Conservation (phyloP, 2,888 invertebrate genomes). For the Phytoseiulus persimilis region DNA sequence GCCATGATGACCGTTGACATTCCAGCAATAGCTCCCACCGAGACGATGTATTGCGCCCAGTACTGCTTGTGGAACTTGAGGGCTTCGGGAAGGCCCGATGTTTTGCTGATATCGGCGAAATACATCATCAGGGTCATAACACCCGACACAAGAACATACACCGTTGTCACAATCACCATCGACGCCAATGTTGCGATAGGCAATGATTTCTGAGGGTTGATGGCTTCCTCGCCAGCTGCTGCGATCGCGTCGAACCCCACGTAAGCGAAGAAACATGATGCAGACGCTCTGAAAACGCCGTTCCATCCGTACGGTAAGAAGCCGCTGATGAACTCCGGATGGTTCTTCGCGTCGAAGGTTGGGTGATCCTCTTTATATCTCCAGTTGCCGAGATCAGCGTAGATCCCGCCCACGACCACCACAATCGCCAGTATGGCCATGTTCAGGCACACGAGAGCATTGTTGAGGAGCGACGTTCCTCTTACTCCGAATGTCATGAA, state of each 20-base stretch:
- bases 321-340: constrained; percentile 54
- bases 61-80: constrained; percentile 65
- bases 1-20: constrained; percentile 82
- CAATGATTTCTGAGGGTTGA: constrained; percentile 58
- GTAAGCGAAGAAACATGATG: constrained; percentile 83
- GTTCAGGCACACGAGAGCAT: constrained; percentile 69
- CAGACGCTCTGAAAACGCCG: constrained; percentile 64
- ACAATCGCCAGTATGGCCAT: constrained; percentile 67
- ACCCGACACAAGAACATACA: constrained; percentile 68
- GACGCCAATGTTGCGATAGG: constrained; percentile 73
- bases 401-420: constrained; percentile 70
- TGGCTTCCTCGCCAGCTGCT: constrained; percentile 76
- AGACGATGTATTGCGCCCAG: constrained; percentile 75
- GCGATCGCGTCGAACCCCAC: constrained; percentile 87
- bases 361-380: constrained; percentile 50
- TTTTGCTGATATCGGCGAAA: constrained; percentile 30
- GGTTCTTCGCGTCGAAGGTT: not conserved
- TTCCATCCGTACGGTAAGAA: constrained; percentile 68
- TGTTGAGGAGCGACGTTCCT: constrained; percentile 68
- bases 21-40: constrained; percentile 75
- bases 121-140: constrained; percentile 64
- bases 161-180: constrained; percentile 66
- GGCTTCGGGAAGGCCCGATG: constrained; percentile 56
- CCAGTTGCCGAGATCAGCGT: constrained; percentile 75
- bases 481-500: constrained; percentile 44